Percentiles rank a stretch among this genome's conserved stretches.
Conservation (phyloP, 2,113 vertebrate species). For the Pteropus alecto region DNA sequence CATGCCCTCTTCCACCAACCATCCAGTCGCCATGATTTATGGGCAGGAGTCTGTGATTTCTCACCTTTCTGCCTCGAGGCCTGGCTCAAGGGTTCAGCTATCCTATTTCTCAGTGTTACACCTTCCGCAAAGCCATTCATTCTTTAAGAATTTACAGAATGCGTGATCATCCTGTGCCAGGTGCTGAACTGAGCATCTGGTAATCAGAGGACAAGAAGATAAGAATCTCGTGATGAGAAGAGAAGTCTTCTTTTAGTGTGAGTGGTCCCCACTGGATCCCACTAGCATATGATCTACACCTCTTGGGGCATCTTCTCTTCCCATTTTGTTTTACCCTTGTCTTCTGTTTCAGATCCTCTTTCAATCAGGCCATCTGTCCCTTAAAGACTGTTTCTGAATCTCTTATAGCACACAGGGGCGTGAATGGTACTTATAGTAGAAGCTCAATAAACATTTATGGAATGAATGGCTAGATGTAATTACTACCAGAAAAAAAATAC, state of each 20-base stretch:
- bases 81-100: not conserved
- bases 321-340: not conserved
- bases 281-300: not conserved
- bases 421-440: not conserved
- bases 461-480: not conserved
- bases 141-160: not conserved
- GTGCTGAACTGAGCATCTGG: not conserved
- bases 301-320: not conserved
- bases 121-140: not conserved
- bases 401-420: not conserved
- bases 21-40: not conserved
- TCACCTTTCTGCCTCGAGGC: not conserved
- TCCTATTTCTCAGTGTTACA: not conserved
- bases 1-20: not conserved
- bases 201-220: not conserved
- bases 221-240: not conserved
- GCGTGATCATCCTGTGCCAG: not conserved
- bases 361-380: conserved; percentile 34
- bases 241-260: not conserved
- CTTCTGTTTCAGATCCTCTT: conserved; percentile 37
- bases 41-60: not conserved
- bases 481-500: conserved; percentile 23
- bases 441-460: conserved; percentile 55
- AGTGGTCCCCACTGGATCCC: not conserved
- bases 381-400: conserved; percentile 4